phyloP scores from a whole-genome alignment of 1,140 invertebrate species.

The Spodoptera litura region DNA sequence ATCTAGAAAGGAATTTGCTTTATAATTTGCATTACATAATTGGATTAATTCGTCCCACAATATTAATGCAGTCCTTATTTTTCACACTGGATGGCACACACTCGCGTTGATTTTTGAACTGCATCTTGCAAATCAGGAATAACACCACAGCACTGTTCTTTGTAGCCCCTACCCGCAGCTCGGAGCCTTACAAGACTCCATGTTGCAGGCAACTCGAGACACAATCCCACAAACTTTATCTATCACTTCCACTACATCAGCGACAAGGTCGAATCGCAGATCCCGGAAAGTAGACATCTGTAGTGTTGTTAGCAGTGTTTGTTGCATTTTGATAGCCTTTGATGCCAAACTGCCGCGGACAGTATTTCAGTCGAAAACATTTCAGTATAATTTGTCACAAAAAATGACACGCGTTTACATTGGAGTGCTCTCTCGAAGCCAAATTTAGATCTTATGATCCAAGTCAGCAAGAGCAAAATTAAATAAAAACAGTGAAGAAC shows the following conservation, averaged over 20 bases:
- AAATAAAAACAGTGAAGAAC: not conserved
- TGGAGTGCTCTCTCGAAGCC: conserved; percentile 10
- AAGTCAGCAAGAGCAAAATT: conserved; percentile 25
- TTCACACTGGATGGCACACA: conserved; percentile 37
- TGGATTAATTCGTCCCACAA: conserved; percentile 16
- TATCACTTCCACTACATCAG: conserved; percentile 37
- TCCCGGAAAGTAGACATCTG: conserved; percentile 28
- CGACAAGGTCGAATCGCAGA: conserved; percentile 13
- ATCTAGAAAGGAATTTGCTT: conserved; percentile 1
- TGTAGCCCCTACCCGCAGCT: conserved; percentile 13
- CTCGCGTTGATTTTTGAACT: conserved; percentile 27
- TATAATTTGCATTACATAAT: conserved; percentile 4
- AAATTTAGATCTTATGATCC: conserved; percentile 16
- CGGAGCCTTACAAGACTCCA: not conserved
- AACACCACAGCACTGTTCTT: conserved; percentile 41
- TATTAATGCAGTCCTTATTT: conserved; percentile 23
- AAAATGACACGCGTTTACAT: conserved; percentile 19
- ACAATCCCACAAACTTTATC: not conserved
- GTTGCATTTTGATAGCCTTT: conserved; percentile 15
- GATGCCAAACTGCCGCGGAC: conserved; percentile 3
- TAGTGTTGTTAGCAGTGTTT: conserved; percentile 8
- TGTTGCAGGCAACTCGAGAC: conserved; percentile 26
- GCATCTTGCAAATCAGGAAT: conserved; percentile 25
- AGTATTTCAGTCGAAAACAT: conserved; percentile 11
- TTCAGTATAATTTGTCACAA: conserved; percentile 4